Evolutionary conservation across 2,113 vertebrate species (phyloP), one percentile per base, ranked within the genome.

Genomic region (Eretmochelys imbricata): DNA sequence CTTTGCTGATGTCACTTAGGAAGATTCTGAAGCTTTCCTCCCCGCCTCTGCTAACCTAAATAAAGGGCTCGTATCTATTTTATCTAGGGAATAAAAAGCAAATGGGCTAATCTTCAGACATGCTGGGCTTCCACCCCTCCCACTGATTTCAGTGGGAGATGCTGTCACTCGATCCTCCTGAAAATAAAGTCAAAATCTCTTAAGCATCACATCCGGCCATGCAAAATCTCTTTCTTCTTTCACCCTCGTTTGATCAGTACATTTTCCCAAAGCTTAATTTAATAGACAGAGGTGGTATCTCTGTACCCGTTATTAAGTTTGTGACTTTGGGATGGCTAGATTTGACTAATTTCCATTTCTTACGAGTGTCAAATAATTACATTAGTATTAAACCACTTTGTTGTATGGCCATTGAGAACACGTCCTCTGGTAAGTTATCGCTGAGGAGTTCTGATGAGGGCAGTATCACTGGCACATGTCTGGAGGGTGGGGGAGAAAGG

Each of bases 401-500:
- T 5, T 16, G 51, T 49, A 20, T 20, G 0, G 9, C 0, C 1
- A 22, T 8, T 76, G 29, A 35, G 78, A 48, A 55, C 42, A 1
- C 1, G 0, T 78, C 75, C 24, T 27, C 75, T 29, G 13, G 11
- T 25, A 16, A 78, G 24, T 1, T 3, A 17, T 14, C 0, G 3
- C 38, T 0, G 4, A 14, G 2, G 57, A 48, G 3, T 55, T 54
- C 0, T 0, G 1, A 5, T 1, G 13, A 8, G 8, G 42, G 35
- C 0, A 0, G 6, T 0, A 0, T 2, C 1, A 7, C 84, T 49
- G 16, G 22, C 84, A 1, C 42, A 42, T 42, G 42, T 42, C 42
- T 42, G 42, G 42, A 42, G 42, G 42, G 42, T 42, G 42, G 42
- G 42, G 5, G 42, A 42, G 42, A 42, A 42, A 42, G 42, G 42